phyloP scores from a whole-genome alignment of 1,140 invertebrate species.

The Papilio dardanus region DNA sequence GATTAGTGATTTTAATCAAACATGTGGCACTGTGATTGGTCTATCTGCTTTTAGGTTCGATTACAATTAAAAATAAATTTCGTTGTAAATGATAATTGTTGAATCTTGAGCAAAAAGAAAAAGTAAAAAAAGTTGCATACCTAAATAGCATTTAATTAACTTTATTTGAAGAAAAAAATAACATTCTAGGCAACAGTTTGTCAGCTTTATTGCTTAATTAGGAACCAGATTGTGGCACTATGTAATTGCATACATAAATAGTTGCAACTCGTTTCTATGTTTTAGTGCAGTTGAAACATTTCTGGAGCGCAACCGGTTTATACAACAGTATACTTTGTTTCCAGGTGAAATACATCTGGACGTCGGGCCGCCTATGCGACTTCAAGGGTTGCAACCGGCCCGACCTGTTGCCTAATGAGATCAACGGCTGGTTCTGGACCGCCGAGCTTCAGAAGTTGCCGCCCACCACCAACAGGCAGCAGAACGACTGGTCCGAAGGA shows the following conservation, averaged over 20 bases:
- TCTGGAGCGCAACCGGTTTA: background rate
- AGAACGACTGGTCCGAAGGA: constrained; percentile 92
- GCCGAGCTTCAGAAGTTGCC: constrained; percentile 91
- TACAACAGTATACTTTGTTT: constrained; percentile 38
- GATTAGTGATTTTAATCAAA: constrained; percentile 1
- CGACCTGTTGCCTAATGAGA: constrained; percentile 88
- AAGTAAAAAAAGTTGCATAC: too few species aligned
- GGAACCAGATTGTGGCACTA: constrained; percentile 8
- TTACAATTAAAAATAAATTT: background rate
- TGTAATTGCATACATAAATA: constrained; percentile 24
- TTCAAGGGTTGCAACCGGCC: constrained; percentile 92
- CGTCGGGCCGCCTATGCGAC: constrained; percentile 92
- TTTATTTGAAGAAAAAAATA: background rate
- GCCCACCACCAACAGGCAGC: constrained; percentile 87
- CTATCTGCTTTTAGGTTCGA: background rate
- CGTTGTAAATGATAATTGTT: background rate
- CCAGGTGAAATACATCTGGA: constrained; percentile 92
- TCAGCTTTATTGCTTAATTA: background rate
- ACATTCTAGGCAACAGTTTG: background rate
- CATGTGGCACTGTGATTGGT: background rate
- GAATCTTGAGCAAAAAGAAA: too few species aligned
- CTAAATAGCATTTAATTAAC: too few species aligned
- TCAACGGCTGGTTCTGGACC: constrained; percentile 95
- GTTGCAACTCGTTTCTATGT: background rate
- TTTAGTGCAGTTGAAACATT: background rate